Evolutionary conservation across 2,888 invertebrate genomes (phyloP), one percentile per base, ranked within the genome.

Genomic region (Thymelicus lineola): DNA sequence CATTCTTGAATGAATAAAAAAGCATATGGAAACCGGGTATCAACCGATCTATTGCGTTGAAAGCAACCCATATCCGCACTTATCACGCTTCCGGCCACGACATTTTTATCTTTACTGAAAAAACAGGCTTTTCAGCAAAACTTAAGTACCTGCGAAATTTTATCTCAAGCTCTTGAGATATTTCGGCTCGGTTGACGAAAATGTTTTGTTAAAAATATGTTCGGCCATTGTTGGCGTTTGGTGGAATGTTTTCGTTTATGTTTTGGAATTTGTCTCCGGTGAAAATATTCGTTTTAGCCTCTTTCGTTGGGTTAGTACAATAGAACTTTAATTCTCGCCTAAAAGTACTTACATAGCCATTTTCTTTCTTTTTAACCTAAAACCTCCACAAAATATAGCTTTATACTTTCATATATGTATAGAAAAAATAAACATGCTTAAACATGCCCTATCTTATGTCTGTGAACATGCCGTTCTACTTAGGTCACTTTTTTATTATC

Each of bases 51-150:
- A 63, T 67, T 61, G 59, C 58, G 63, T 50, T 65, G 59, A 67
- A 71, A 73, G 71, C 69, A 72, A 65, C 66, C 65, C 66, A 72
- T 72, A 72, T 73, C 70, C 72, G 66, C 61, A 45, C 57, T 67
- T 66, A 67, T 73, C 66, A 57, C 55, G 55, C 48, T n/a, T 50
- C 63, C 55, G 62, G 55, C 55, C 67, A 14, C 17, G 50, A 42
- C 28, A 38, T 57, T 64, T 64, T 65, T 55, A 65, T 65, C 65
- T 64, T 20, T 14, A 14, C 17, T 42, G 46, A 65, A 55, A 62
- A 63, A 65, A 65, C 65, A 64, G 55, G 64, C 55, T 50, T n/a
- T 62, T 50, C 48, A 38, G 20, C 50, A 20, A 38, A 63, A 36
- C 63, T 28, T 63, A 63, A 63, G 50, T 63, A 63, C 63, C 63